A percentile compares a stretch with the other conserved stretches of the same genome.
These are phyloP conservation scores for Phocoena sinus DNA, from an alignment of 2,113 vertebrate species.

Conservation along the genomic window DNA sequence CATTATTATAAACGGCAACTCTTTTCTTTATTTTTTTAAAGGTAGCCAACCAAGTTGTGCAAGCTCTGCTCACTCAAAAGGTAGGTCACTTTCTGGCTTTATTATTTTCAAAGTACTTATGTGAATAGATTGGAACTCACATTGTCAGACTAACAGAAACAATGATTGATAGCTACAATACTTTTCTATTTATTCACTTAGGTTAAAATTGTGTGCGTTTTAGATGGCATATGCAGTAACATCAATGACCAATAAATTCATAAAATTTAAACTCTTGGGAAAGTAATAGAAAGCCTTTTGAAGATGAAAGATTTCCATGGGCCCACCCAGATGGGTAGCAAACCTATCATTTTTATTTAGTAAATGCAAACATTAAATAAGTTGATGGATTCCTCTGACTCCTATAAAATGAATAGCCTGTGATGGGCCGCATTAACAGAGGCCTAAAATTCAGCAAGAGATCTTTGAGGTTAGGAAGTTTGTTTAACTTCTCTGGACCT, in stretches of 20 bases:
- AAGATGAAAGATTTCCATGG: neutral
- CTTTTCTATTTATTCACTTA: slow-evolving; percentile 37
- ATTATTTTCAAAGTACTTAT: neutral
- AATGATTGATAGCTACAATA: slow-evolving; percentile 48
- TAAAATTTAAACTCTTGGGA: neutral
- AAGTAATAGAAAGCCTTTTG: neutral
- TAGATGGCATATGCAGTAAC: neutral
- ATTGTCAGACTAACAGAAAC: slow-evolving; percentile 21
- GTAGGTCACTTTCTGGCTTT: slow-evolving; percentile 78
- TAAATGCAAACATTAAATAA: neutral
- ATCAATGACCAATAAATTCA: neutral
- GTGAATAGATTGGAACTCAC: neutral
- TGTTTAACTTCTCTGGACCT: neutral
- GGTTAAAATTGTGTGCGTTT: slow-evolving; percentile 10
- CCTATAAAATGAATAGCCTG: neutral
- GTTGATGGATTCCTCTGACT: neutral
- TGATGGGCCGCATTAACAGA: neutral
- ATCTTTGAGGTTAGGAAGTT: neutral
- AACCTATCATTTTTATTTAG: neutral
- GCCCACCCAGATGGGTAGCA: neutral
- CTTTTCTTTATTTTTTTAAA: slow-evolving; percentile 78
- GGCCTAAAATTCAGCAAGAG: neutral
- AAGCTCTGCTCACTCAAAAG: slow-evolving; percentile 96
- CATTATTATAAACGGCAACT: slow-evolving; percentile 4
- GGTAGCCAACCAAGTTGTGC: slow-evolving; percentile 96